Evolutionary conservation across 2,113 vertebrate genomes (phyloP).

Genomic region (Scytalopus superciliaris): DNA sequence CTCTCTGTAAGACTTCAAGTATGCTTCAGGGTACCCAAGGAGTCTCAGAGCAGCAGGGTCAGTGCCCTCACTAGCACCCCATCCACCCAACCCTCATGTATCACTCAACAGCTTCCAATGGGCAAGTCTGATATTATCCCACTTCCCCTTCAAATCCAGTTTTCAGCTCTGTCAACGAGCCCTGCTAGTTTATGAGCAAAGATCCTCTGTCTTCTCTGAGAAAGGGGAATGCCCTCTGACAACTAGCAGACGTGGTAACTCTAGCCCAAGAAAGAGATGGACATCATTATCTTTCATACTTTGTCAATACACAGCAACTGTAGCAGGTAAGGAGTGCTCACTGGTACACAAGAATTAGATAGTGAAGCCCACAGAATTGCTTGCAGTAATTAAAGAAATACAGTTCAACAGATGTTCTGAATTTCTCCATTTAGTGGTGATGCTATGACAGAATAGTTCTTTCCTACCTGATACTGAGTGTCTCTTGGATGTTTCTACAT

Average conservation of each 20-base stretch:
- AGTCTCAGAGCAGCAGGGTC: not conserved
- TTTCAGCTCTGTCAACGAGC: not conserved
- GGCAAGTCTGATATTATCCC: not conserved
- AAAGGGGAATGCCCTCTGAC: not conserved
- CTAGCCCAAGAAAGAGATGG: not conserved
- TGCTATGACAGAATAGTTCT: not conserved
- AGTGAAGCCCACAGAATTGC: not conserved
- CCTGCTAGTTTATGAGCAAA: not conserved
- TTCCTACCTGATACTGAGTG: conserved; percentile 53
- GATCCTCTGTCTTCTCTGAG: not conserved
- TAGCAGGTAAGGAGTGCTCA: not conserved
- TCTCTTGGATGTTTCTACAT: not conserved
- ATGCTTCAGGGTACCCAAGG: not conserved
- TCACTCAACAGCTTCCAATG: not conserved
- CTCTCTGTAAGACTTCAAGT: not conserved
- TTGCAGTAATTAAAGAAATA: not conserved
- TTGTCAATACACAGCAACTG: not conserved
- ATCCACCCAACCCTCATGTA: not conserved
- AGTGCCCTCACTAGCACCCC: not conserved
- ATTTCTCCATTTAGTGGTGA: not conserved
- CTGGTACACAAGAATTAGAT: not conserved
- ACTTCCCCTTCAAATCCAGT: not conserved
- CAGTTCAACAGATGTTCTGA: not conserved
- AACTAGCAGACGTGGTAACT: not conserved
- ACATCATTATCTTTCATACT: not conserved